Evolutionary conservation across 2,113 vertebrate species (phyloP), one percentile per base, ranked within the genome.

Genomic region (Pedetes capensis): DNA sequence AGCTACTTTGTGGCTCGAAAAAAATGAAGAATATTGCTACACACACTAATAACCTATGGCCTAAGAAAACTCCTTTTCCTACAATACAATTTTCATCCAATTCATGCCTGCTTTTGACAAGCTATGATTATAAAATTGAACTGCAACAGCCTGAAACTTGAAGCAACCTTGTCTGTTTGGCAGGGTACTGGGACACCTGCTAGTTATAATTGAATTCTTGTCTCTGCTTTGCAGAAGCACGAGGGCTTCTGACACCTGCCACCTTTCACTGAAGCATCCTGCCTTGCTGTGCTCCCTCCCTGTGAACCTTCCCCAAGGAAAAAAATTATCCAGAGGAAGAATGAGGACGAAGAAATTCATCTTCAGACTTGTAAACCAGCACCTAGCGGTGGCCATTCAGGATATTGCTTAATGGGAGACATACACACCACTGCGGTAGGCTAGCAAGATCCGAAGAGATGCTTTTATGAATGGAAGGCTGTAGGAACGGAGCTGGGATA

Each of bases 391-490:
- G 42, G 17, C 18, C 23, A 53, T 78, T 39, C 22, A 8, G 42
- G 63, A 12, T 27, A 6, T 4, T 25, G 22, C 20, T 29, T 25
- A n/a, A 25, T 27, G 14, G 3, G 18, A 8, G 12, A 42, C 4
- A 44, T n/a, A 11, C 1, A 22, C 63, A 27, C 1, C n/a, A 7
- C 29, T 9, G 20, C 25, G 23, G 16, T 23, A 51, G 4, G 1
- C 2, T 6, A 55, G 12, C n/a, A n/a, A 25, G 2, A 59, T 42
- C 37, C 34, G 27, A 1, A 27, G 0, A 2, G n/a, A 34, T 29
- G 11, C 17, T n/a, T 49, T 23, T 39, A 7, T 5, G 37, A 61
- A 23, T 8, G 47, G 55, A 3, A 57, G 8, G 32, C 8, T 47
- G 25, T 5, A 23, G 29, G 18, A 47, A 27, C 6, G 4, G 23